Conservation (phyloP, 92 coral and sea anemone species). For the Scolanthus callimorphus region DNA sequence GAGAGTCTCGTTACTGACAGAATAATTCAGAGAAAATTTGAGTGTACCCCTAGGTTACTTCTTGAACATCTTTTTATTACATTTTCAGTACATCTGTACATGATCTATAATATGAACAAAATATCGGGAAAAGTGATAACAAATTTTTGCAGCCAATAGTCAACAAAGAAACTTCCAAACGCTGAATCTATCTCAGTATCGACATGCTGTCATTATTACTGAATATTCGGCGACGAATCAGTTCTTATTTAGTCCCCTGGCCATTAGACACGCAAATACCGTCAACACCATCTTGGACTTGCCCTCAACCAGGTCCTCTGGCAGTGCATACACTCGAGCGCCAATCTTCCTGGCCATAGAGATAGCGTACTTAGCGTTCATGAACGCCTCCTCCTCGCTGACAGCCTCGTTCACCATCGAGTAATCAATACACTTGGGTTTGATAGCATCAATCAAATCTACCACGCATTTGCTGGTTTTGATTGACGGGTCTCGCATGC, state of each 20-base stretch:
- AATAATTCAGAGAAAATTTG: no score
- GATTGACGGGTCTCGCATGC: constrained; percentile 81
- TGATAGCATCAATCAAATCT: constrained; percentile 88
- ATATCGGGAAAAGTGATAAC: no score
- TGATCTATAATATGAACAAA: no score
- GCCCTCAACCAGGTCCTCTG: constrained; percentile 95
- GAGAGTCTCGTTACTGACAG: no score
- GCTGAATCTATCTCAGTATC: no score
- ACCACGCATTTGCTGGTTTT: constrained; percentile 60
- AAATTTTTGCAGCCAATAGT: no score
- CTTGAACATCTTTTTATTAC: no score
- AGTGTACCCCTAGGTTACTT: no score
- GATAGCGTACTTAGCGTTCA: constrained; percentile 95
- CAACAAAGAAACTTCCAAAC: no score
- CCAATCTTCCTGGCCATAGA: constrained; percentile 97
- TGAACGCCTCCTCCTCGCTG: constrained; percentile 56
- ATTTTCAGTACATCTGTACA: no score
- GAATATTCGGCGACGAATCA: no score
- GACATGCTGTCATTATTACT: no score
- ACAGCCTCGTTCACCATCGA: constrained; percentile 45
- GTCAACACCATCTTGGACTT: constrained; percentile 97
- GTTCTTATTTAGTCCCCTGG: constrained; percentile 36
- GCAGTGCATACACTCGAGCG: constrained; percentile 87
- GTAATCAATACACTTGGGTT: constrained; percentile 75
- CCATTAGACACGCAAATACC: constrained; percentile 98